Conservation (phyloP, 2,113 vertebrate species). For the Heloderma charlesbogerti region DNA sequence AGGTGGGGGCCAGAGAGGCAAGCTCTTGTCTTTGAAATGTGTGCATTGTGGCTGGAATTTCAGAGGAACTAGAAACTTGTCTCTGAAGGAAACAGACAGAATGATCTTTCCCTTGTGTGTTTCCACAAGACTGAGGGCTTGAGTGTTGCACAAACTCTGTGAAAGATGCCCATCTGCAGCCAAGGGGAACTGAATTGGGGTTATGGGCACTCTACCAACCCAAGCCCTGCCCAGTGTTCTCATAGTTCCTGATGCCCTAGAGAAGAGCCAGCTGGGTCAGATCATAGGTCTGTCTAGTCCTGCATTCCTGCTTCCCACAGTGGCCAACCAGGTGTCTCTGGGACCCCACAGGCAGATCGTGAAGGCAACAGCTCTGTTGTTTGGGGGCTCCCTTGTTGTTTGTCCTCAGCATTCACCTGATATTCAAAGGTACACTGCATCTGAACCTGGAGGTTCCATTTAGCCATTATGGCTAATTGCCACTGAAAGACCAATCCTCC, state of each 20-base stretch:
- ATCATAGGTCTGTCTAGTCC: background rate
- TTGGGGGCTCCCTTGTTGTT: background rate
- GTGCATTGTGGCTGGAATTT: background rate
- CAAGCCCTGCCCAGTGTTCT: background rate
- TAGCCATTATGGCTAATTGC: background rate
- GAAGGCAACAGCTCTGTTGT: background rate
- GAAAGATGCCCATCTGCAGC: background rate
- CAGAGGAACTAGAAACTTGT: background rate
- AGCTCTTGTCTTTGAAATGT: background rate
- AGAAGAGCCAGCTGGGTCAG: background rate
- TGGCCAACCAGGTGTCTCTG: background rate
- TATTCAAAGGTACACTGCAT: background rate
- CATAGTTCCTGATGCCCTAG: background rate
- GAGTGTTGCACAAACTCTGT: background rate
- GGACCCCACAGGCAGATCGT: background rate
- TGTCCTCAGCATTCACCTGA: background rate
- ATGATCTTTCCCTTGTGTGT: background rate
- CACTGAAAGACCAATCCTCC: background rate
- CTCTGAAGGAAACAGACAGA: background rate
- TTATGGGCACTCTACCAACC: background rate
- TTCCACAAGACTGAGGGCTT: background rate
- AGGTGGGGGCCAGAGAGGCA: conserved; percentile 24
- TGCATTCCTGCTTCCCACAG: background rate
- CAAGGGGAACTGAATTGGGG: background rate
- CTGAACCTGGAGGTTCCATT: background rate